phyloP scores from a whole-genome alignment of 2,113 vertebrate genomes.

The Rhabdornis inornatus region DNA sequence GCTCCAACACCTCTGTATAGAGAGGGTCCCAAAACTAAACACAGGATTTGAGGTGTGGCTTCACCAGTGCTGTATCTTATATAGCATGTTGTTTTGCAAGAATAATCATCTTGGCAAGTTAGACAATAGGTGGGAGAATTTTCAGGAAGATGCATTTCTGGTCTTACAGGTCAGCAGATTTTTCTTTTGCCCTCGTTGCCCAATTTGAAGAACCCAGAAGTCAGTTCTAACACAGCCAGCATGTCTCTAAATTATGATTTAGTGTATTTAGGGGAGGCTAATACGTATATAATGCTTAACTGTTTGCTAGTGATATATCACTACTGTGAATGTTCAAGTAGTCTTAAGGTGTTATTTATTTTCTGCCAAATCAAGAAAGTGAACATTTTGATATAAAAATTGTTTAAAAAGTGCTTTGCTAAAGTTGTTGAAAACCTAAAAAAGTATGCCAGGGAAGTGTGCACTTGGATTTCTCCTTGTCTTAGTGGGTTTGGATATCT shows the following conservation, averaged over 20 bases:
- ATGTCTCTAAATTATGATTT: neutral
- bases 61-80: fast-evolving
- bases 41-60: fast-evolving
- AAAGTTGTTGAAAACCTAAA: neutral
- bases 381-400: neutral
- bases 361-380: neutral
- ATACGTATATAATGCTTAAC: neutral
- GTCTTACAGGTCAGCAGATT: neutral
- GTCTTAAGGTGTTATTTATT: neutral
- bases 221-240: neutral
- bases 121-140: neutral
- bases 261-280: neutral
- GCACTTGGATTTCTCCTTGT: neutral
- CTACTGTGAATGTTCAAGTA: neutral
- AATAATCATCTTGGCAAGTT: neutral
- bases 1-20: neutral
- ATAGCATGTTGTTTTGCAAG: neutral
- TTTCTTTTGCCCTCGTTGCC: neutral
- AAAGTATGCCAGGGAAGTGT: neutral
- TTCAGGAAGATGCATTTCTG: neutral
- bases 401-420: neutral
- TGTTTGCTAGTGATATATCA: neutral
- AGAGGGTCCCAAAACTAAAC: neutral
- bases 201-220: neutral
- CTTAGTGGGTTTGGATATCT: neutral